Evolutionary conservation across 2,113 vertebrate species (phyloP).

Genomic region (Antigone vipio): DNA sequence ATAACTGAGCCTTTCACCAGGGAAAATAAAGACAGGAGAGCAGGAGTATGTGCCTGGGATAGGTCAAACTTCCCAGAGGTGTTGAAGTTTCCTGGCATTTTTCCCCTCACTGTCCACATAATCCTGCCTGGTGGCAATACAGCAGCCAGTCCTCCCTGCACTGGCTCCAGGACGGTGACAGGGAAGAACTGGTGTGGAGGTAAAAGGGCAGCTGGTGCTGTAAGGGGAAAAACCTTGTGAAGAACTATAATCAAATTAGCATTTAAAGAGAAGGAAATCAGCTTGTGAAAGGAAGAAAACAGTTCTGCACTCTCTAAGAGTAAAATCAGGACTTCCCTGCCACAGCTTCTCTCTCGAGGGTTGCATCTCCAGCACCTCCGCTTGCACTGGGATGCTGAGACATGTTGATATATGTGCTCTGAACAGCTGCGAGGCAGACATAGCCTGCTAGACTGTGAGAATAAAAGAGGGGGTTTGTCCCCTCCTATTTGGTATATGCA

Average conservation of each 20-base stretch:
- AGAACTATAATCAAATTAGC: neutral
- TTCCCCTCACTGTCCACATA: neutral
- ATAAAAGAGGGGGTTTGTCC: neutral
- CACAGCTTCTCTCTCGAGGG: neutral
- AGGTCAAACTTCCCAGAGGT: neutral
- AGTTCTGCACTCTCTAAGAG: neutral
- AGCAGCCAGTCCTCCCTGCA: neutral
- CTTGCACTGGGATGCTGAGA: neutral
- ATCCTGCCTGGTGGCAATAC: neutral
- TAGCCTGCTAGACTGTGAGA: neutral
- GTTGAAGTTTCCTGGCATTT: neutral
- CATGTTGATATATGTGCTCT: neutral
- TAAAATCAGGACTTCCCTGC: neutral
- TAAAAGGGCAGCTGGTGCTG: neutral
- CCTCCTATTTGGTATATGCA: neutral
- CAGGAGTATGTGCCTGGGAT: neutral
- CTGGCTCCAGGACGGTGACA: neutral
- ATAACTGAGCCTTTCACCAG: neutral
- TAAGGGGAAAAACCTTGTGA: neutral
- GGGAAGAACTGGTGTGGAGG: neutral
- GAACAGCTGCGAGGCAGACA: conserved; percentile 38
- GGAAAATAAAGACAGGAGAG: neutral
- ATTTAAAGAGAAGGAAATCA: conserved; percentile 16
- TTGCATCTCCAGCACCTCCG: neutral
- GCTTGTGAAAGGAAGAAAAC: neutral